Conservation (phyloP, 2,888 invertebrate species). For the Leistus spinibarbis region DNA sequence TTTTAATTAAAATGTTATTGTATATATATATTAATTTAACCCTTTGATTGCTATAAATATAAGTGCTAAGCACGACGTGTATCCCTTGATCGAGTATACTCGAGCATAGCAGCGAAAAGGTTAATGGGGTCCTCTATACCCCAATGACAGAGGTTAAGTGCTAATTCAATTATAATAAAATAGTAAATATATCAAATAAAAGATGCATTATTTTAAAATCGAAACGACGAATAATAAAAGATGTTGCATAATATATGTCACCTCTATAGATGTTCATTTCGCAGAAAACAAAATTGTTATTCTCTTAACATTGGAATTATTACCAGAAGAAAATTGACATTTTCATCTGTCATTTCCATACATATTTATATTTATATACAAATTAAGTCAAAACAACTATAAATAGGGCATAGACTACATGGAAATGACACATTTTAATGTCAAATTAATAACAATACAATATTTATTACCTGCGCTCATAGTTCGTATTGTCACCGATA, state of each 20-base stretch:
- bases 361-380: not conserved
- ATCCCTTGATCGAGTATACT: no score
- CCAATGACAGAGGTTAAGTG: no score
- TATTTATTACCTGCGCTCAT: conserved; percentile 53
- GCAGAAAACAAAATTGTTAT: not conserved
- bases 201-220: no score
- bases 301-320: not conserved
- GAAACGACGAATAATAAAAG: no score
- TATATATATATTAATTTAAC: no score
- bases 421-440: not conserved
- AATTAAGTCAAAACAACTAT: not conserved
- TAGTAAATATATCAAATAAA: no score
- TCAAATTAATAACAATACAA: not conserved
- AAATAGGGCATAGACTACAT: not conserved
- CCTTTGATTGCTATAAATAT: no score
- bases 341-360: not conserved
- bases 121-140: no score
- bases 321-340: not conserved
- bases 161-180: no score
- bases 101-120: no score
- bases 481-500: conserved; percentile 67
- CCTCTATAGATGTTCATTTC: not conserved
- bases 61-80: no score
- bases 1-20: no score
- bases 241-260: not conserved